Evolutionary conservation across 2,888 invertebrate genomes (phyloP), one percentile per base, ranked within the genome.

Genomic region (Chrysomela aeneicollis): DNA sequence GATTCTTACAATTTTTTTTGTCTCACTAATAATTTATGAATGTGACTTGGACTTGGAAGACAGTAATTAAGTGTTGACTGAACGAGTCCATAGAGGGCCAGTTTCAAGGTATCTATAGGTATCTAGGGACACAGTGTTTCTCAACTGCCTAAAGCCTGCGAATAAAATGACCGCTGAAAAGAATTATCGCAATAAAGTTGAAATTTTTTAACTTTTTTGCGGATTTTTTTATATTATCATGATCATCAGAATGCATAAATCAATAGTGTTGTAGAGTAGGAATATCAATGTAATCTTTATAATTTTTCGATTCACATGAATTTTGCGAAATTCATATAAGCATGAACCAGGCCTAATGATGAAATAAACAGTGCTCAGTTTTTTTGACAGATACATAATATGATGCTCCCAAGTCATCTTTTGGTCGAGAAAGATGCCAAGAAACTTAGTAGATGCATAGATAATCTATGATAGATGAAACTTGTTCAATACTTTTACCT

Each of bases 71-170:
- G 17, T 15, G 15, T 47, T 47, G 47, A 47, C 15, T 18, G 47
- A 17, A 10, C 47, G 8, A 4, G 47, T 49, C 49, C 49, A 49
- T 49, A 49, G 49, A 19, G 19, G 49, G 49, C 49, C 19, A 49
- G 19, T 49, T 49, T 49, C n/a, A 49, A 49, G 19, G 49, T 49
- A 19, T 49, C 49, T 49, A 22, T 19, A 49, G 19, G 49, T 49
- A 19, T 49, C 49, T 49, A 22, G 21, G 19, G 49, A 49, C 49
- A 49, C 49, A 19, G 49, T 49, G 49, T 49, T 49, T 49, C 49
- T 49, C 21, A 49, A 17, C n/a, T 49, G 49, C 49, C 49, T 49
- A 19, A 49, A 26, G n/a, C n/a, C n/a, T n/a, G n/a, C n/a, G n/a
- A n/a, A n/a, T n/a, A n/a, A n/a, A n/a, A n/a, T n/a, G n/a, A n/a